Percentiles rank a stretch among this genome's conserved stretches.
Conservation (phyloP, 2,113 vertebrate species). For the Tragelaphus imberbis region DNA sequence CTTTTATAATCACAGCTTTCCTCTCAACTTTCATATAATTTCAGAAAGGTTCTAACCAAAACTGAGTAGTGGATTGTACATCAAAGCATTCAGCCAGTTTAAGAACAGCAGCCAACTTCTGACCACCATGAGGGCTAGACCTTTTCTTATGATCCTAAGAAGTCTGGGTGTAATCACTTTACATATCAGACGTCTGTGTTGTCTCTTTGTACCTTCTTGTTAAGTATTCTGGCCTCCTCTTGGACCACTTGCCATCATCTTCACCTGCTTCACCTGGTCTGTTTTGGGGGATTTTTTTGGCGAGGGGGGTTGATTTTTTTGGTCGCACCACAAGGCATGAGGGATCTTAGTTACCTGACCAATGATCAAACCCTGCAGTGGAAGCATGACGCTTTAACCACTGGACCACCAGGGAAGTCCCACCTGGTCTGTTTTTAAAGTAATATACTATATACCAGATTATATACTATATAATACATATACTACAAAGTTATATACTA, state of each 20-base stretch:
- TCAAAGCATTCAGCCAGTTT: not conserved
- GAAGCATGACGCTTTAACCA: not conserved
- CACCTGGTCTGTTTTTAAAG: not conserved
- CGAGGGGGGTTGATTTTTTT: not conserved
- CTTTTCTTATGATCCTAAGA: not conserved
- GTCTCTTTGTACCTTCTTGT: not conserved
- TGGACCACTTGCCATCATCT: not conserved
- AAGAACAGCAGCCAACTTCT: not conserved
- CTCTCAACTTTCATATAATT: not conserved
- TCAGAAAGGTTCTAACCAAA: conserved; percentile 8
- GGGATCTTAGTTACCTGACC: not conserved
- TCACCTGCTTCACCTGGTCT: not conserved
- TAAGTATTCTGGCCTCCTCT: not conserved
- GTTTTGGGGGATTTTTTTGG: not conserved
- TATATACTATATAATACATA: not conserved
- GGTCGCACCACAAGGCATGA: not conserved
- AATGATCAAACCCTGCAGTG: not conserved
- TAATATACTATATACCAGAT: not conserved
- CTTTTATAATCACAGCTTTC: not conserved
- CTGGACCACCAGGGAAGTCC: not conserved
- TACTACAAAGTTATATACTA: not conserved
- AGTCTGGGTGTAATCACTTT: not conserved
- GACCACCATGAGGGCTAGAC: not conserved
- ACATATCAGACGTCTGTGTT: not conserved
- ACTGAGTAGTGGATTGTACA: not conserved